phyloP scores from a whole-genome alignment of 2,888 invertebrate species.

The Eupeodes luniger region DNA sequence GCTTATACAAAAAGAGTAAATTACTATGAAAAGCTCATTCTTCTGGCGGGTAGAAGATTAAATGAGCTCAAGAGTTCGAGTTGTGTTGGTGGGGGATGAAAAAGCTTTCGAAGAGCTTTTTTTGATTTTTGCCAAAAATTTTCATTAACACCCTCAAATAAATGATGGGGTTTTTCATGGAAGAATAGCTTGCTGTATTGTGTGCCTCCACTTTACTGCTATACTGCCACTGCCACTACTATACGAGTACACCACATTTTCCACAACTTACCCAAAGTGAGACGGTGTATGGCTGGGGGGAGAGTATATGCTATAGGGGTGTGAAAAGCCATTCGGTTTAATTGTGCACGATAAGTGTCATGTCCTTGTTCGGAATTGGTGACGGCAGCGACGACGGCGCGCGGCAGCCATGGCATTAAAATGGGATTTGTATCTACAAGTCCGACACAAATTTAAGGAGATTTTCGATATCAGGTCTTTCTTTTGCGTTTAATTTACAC shows the following conservation, averaged over 20 bases:
- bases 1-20: slow-evolving; percentile 35
- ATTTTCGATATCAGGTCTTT: slow-evolving; percentile 69
- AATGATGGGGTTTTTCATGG: slow-evolving; percentile 29
- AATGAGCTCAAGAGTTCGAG: neutral
- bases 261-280: slow-evolving; percentile 14
- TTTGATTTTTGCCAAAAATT: slow-evolving; percentile 34
- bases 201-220: neutral
- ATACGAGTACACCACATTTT: neutral
- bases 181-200: slow-evolving; percentile 10
- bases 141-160: slow-evolving; percentile 51
- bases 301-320: slow-evolving; percentile 24
- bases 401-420: slow-evolving; percentile 59
- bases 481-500: slow-evolving; percentile 28
- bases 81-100: too few relatives aligned
- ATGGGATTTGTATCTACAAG: slow-evolving; percentile 76
- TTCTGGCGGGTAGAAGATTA: neutral
- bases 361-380: slow-evolving; percentile 69
- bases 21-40: slow-evolving; percentile 49
- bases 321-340: slow-evolving; percentile 75
- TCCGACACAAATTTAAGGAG: slow-evolving; percentile 75
- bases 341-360: slow-evolving; percentile 76
- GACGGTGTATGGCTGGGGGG: too few relatives aligned
- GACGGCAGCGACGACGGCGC: slow-evolving; percentile 22
- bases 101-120: slow-evolving; percentile 53
- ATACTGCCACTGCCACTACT: neutral